These are phyloP conservation scores for Plutomurus gul DNA, from an alignment of 1,140 invertebrate genomes.

Conservation along the genomic window DNA sequence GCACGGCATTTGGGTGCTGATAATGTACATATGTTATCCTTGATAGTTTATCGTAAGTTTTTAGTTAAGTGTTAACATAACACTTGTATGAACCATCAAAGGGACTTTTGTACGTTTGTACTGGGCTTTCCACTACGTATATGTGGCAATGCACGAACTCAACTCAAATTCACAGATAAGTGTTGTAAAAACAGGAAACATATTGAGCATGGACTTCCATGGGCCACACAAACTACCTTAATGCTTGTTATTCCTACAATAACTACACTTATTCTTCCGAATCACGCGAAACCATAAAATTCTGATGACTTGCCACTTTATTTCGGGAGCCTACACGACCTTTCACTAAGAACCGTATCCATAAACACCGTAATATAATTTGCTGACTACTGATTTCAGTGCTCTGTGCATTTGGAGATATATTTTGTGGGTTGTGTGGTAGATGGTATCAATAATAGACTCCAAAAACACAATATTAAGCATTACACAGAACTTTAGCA, in stretches of 20 bases:
- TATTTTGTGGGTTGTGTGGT: no score
- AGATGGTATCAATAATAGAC: no score
- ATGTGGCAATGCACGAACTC: not conserved
- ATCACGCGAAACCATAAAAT: constrained; percentile 37
- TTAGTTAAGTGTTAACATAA: constrained; percentile 26
- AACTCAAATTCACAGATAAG: not conserved
- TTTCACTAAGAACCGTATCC: not conserved
- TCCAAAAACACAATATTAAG: no score
- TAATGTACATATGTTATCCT: constrained; percentile 18
- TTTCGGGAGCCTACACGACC: not conserved
- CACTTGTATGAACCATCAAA: constrained; percentile 10
- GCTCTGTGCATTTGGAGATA: no score
- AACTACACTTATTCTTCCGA: constrained; percentile 25
- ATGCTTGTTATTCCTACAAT: constrained; percentile 10
- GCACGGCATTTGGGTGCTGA: not conserved
- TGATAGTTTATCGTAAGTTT: constrained; percentile 15
- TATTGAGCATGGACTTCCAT: not conserved
- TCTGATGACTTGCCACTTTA: not conserved
- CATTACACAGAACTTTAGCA: no score
- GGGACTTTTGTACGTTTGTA: not conserved
- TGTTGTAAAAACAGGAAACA: constrained; percentile 1
- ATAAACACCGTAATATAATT: no score
- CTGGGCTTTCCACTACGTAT: not conserved
- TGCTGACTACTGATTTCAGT: no score
- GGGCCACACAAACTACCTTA: not conserved